Percentiles rank a stretch among this genome's conserved stretches.
phyloP scores from a whole-genome alignment of 1,140 invertebrate species.

The Leptinotarsa texana region DNA sequence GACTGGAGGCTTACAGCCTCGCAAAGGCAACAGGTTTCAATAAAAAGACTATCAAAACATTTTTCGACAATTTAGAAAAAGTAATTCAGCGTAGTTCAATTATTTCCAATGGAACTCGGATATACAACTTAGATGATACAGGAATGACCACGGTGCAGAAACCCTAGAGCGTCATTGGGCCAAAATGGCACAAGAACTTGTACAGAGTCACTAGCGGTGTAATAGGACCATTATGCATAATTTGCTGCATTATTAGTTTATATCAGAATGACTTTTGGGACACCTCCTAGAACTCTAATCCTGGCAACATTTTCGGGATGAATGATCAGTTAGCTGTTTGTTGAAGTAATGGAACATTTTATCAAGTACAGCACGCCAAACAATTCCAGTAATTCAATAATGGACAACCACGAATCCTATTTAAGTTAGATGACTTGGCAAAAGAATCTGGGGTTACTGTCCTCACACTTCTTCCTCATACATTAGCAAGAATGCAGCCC shows the following conservation, averaged over 20 bases:
- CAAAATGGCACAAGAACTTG: no score
- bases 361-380: slow-evolving; percentile 51
- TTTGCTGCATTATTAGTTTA: no score
- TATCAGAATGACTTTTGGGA: no score
- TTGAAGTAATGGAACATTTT: slow-evolving; percentile 49
- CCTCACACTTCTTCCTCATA: no score
- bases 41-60: slow-evolving; percentile 48
- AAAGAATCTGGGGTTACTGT: not conserved
- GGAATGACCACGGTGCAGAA: slow-evolving; percentile 49
- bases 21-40: slow-evolving; percentile 38
- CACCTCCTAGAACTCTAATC: no score
- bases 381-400: slow-evolving; percentile 46
- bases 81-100: slow-evolving; percentile 37
- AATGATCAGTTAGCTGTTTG: slow-evolving; percentile 31
- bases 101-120: slow-evolving; percentile 39
- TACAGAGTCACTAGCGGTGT: no score
- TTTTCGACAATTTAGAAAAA: slow-evolving; percentile 52
- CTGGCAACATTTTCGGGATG: slow-evolving; percentile 28
- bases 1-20: slow-evolving; percentile 42
- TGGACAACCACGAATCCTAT: slow-evolving; percentile 56
- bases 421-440: slow-evolving; percentile 21
- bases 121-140: slow-evolving; percentile 58
- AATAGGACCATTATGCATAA: no score
- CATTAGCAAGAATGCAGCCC: no score
- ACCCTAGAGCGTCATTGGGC: no score